Evolutionary conservation across 2,888 invertebrate species (phyloP), one percentile per base, ranked within the genome.

Genomic region (Stenodera caucasica): DNA sequence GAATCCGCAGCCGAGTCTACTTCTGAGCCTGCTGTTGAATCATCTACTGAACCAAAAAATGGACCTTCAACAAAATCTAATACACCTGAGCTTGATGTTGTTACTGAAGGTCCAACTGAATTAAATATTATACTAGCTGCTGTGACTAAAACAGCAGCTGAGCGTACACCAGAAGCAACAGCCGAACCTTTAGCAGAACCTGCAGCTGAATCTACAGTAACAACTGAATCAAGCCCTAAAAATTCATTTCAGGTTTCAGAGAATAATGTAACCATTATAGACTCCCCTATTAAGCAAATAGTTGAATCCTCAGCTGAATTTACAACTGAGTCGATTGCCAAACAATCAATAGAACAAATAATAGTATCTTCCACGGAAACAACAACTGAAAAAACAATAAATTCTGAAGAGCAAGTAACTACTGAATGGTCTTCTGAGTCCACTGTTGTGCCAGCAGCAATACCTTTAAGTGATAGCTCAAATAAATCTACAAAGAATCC

Each of bases 131-230:
- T 26, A 4, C 26, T 5, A 26, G 2, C 5, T 5, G 26, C 26
- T 21, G 23, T 9, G 62, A 60, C 71, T 60, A 69, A 72, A 69
- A 65, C 73, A 58, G 61, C 69, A 23, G 14, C 80, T 23, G 71
- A 69, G 69, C 67, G 71, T 50, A 56, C 59, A 55, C 18, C 66
- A 45, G 65, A 71, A 60, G 61, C 45, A 2, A 32, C 32, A 32
- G 32, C 37, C 8, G 55, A 58, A 58, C 30, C 58, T 12, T 51
- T 49, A 29, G 23, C 37, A 5, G 45, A 49, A 18, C 40, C 50
- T 21, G 7, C 45, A 53, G 15, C 51, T 37, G 33, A 49, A 40
- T 9, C 33, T 15, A 18, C 15, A 12, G 11, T 15, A 50, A 32
- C 6, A 32, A 29, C 26, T 49, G 15, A 40, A n/a, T n/a, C n/a